Conservation (phyloP, 2,888 invertebrate species). For the Plebejus argus region DNA sequence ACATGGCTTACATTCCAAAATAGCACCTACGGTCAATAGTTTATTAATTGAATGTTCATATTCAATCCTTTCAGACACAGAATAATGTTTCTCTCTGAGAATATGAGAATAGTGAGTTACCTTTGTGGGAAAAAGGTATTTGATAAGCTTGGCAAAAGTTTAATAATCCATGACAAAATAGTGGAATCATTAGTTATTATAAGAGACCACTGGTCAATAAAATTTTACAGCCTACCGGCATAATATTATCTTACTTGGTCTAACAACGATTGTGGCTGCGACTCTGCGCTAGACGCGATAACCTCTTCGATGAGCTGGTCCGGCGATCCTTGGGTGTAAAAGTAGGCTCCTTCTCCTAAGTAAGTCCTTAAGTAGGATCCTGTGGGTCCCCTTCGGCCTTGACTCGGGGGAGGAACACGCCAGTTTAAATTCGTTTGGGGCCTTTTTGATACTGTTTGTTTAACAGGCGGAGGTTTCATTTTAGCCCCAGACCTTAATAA, state of each 20-base stretch:
- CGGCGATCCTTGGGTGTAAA: background rate
- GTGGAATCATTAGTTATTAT: background rate
- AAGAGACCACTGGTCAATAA: background rate
- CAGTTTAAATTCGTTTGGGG: background rate
- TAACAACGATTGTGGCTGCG: background rate
- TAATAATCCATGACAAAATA: background rate
- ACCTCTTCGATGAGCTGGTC: background rate
- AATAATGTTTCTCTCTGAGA: too few relatives aligned
- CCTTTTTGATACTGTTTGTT: background rate
- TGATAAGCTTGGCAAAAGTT: background rate
- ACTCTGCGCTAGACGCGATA: background rate
- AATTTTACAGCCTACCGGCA: background rate
- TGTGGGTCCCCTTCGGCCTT: background rate
- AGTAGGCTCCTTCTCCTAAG: background rate
- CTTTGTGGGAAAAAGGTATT: background rate
- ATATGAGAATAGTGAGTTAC: background rate
- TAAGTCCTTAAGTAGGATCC: too few relatives aligned
- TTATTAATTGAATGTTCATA: slow-evolving; percentile 1
- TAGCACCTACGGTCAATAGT: slow-evolving; percentile 2
- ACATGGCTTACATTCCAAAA: slow-evolving; percentile 6
- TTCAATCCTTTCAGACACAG: background rate
- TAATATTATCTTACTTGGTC: background rate
- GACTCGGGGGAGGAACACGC: background rate
- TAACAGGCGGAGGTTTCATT: too few relatives aligned
- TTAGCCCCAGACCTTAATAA: too few relatives aligned